A percentile compares a stretch with the other conserved stretches of the same genome.
Conservation (phyloP, 1,140 invertebrate genomes). For the Hypsibius dujardini region DNA sequence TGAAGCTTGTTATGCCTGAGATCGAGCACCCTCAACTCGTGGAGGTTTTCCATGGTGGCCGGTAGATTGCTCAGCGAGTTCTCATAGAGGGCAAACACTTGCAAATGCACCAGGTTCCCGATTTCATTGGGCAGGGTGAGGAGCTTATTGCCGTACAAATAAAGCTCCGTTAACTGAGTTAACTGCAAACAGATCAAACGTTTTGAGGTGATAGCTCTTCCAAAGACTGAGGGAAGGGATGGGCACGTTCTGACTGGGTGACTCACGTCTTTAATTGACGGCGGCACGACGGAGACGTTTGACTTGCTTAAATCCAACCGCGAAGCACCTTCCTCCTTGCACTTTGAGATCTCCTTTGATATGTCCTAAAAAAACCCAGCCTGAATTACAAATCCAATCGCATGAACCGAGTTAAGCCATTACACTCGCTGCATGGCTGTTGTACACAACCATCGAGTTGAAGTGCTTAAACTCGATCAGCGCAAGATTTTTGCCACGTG, state of each 20-base stretch:
- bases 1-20: constrained; percentile 94
- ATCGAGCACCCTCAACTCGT: constrained; percentile 75
- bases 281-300: constrained; percentile 69
- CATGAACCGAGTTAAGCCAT: too few relatives aligned
- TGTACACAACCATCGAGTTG: too few relatives aligned
- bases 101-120: constrained; percentile 69
- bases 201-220: too few relatives aligned
- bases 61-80: constrained; percentile 90
- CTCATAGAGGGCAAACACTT: constrained; percentile 83
- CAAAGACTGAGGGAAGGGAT: background rate
- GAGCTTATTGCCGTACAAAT: constrained; percentile 92
- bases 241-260: background rate
- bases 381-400: background rate
- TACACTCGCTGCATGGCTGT: too few relatives aligned
- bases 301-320: constrained; percentile 90
- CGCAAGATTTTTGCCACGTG: too few relatives aligned
- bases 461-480: too few relatives aligned
- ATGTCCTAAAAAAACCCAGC: constrained; percentile 48
- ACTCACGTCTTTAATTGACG: constrained; percentile 56
- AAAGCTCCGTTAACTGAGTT: constrained; percentile 80
- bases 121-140: constrained; percentile 76
- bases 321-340: constrained; percentile 69
- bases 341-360: constrained; percentile 74
- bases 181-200: constrained; percentile 35
- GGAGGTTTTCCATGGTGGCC: constrained; percentile 68